Conservation (phyloP, 1,140 invertebrate genomes). For the Drepana arcuata region DNA sequence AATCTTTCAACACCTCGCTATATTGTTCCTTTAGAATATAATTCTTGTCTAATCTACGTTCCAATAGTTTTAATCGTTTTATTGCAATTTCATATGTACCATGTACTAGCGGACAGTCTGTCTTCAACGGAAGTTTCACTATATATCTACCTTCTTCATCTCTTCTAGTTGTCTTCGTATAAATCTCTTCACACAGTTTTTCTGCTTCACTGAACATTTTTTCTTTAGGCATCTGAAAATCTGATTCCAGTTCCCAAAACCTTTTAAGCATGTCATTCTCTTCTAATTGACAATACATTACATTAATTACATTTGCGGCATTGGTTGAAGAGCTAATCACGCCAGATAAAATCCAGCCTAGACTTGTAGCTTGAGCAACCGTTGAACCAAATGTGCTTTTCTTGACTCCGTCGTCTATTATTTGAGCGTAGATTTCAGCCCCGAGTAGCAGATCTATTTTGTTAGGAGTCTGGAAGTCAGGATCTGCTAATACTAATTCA, state of each 20-base stretch:
- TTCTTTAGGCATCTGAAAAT: too few species aligned
- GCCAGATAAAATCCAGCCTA: constrained; percentile 17
- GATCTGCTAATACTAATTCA: constrained; percentile 4
- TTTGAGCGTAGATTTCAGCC: constrained; percentile 8
- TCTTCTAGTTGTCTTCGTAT: constrained; percentile 6
- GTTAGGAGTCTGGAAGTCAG: constrained; percentile 3
- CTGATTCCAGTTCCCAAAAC: constrained; percentile 16
- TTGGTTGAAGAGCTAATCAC: too few species aligned
- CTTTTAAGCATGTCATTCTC: constrained; percentile 12
- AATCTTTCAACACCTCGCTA: constrained; percentile 8
- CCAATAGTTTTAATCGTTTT: constrained; percentile 13
- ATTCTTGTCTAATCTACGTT: constrained; percentile 12
- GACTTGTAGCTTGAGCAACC: constrained; percentile 8
- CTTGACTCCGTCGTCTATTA: constrained; percentile 3
- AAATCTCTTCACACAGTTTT: constrained; percentile 12
- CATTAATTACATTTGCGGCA: too few species aligned
- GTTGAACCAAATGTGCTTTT: constrained; percentile 1
- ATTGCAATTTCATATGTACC: constrained; percentile 13
- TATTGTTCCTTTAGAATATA: constrained; percentile 10
- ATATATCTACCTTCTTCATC: constrained; percentile 12
- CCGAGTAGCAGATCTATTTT: constrained; percentile 14
- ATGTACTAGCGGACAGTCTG: constrained; percentile 1
- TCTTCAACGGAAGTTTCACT: constrained; percentile 14
- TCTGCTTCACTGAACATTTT: constrained; percentile 12
- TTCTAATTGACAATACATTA: constrained; percentile 10